phyloP scores from a whole-genome alignment of 2,888 invertebrate species.

The Cheilosia pagana region DNA sequence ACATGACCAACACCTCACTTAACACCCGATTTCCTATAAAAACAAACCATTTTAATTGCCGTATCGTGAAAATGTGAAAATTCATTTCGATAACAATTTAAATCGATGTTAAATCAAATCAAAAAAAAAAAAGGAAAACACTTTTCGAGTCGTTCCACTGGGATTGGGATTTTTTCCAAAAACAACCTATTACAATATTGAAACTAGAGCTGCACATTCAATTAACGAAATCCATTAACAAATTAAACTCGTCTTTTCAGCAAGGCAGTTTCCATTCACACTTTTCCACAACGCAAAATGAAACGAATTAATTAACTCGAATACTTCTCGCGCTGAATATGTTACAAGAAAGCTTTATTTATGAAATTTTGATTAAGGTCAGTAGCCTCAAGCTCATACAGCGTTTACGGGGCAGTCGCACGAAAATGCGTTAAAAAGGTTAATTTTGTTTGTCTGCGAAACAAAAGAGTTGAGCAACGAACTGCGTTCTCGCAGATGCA shows the following conservation, averaged over 20 bases:
- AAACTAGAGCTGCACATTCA: background rate
- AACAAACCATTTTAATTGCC: no score
- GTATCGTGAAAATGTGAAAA: no score
- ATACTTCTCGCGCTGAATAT: conserved; percentile 23
- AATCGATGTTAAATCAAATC: no score
- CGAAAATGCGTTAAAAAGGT: conserved; percentile 22
- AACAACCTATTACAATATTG: no score
- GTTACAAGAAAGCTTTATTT: conserved; percentile 38
- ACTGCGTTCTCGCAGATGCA: conserved; percentile 6
- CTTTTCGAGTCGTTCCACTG: no score
- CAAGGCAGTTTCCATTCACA: conserved; percentile 43
- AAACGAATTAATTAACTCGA: conserved; percentile 42
- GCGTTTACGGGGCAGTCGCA: background rate
- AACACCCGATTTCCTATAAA: no score
- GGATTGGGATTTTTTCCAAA: no score
- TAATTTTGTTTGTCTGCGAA: conserved; percentile 22
- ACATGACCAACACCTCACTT: no score
- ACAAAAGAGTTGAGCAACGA: conserved; percentile 45
- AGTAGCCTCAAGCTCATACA: conserved; percentile 41
- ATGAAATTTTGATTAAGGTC: conserved; percentile 58
- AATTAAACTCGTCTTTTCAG: conserved; percentile 12
- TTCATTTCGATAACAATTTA: no score
- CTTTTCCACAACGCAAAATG: background rate
- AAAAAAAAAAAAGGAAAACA: no score
- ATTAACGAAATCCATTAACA: conserved; percentile 22